Conservation (phyloP, 1,140 invertebrate genomes). For the Diachasmimorpha longicaudata region DNA sequence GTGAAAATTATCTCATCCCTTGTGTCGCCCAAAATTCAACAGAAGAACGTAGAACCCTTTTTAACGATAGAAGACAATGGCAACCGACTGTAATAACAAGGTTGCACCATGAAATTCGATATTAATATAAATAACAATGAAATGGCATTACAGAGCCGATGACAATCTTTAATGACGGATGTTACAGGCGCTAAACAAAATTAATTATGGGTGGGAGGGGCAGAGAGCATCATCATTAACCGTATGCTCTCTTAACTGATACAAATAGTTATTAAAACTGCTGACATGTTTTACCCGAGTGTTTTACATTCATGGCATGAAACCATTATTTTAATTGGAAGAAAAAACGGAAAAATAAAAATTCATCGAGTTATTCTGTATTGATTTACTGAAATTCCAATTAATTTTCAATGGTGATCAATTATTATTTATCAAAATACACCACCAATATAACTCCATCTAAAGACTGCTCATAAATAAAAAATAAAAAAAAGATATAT, state of each 20-base stretch:
- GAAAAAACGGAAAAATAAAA: no score
- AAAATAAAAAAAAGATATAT: not conserved
- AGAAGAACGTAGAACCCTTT: not conserved
- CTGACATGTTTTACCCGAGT: no score
- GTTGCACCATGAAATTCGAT: not conserved
- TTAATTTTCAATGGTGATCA: not conserved
- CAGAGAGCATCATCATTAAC: not conserved
- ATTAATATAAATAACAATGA: slow-evolving; percentile 6
- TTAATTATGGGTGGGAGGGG: not conserved
- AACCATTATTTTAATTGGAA: not conserved
- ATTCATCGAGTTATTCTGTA: not conserved
- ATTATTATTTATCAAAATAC: not conserved
- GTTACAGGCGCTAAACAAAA: not conserved
- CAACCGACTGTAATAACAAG: not conserved
- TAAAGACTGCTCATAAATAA: slow-evolving; percentile 42
- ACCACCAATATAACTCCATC: slow-evolving; percentile 21
- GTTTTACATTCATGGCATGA: not conserved
- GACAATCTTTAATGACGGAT: slow-evolving; percentile 12
- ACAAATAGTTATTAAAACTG: not conserved
- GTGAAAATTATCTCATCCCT: not conserved
- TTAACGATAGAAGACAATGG: not conserved
- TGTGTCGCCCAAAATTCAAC: no score
- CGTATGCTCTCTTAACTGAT: not conserved
- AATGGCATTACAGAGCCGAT: slow-evolving; percentile 1
- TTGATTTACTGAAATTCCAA: not conserved